phyloP scores from a whole-genome alignment of 2,113 vertebrate species.

The Deroptyus accipitrinus region DNA sequence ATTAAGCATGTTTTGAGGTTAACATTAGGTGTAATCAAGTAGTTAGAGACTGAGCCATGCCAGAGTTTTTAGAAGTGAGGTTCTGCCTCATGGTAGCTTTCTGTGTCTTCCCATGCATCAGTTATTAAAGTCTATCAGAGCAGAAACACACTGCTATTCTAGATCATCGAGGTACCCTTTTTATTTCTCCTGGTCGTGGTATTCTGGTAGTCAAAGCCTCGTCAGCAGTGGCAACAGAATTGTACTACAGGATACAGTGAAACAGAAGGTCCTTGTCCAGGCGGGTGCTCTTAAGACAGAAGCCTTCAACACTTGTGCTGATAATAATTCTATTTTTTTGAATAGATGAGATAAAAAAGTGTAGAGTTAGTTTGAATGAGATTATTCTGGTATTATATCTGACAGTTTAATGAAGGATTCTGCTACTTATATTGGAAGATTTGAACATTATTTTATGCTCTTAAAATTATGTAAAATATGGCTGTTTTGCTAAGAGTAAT shows the following conservation, averaged over 20 bases:
- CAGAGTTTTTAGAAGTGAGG: not conserved
- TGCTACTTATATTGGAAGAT: not conserved
- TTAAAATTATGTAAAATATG: not conserved
- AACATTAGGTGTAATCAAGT: not conserved
- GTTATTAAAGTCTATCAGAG: not conserved
- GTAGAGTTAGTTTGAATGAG: not conserved
- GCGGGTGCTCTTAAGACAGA: not conserved
- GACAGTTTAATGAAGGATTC: not conserved
- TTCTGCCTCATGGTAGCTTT: not conserved
- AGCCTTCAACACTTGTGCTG: not conserved
- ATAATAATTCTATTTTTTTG: not conserved
- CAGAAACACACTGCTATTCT: not conserved
- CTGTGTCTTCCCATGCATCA: not conserved
- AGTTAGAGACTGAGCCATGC: not conserved
- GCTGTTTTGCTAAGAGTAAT: not conserved
- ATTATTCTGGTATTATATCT: not conserved
- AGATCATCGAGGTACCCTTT: not conserved
- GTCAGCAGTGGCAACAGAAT: rapidly evolving
- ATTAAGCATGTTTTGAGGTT: not conserved
- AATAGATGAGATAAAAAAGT: not conserved
- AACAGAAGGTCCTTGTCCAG: not conserved
- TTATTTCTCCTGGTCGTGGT: not conserved
- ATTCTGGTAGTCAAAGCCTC: not conserved
- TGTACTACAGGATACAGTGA: not conserved
- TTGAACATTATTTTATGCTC: not conserved